Conservation (phyloP, 1,140 invertebrate species). For the Leptestheria dahalacensis region DNA sequence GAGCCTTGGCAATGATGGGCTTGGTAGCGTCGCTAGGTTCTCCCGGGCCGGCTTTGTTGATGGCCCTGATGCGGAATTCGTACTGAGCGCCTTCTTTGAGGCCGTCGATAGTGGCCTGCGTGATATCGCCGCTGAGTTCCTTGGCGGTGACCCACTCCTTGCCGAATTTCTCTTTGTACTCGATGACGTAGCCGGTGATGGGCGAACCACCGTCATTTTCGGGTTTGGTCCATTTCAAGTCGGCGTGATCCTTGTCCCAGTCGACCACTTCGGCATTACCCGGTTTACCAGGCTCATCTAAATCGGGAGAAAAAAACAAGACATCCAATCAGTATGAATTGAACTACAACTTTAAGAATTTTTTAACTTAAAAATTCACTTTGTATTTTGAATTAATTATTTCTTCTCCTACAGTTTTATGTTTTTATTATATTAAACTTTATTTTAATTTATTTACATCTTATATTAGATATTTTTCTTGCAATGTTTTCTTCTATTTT, state of each 20-base stretch:
- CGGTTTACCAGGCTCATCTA: conserved; percentile 85
- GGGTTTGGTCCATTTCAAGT: conserved; percentile 71
- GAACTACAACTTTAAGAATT: too few relatives aligned
- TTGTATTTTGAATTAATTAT: too few relatives aligned
- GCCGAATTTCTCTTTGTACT: conserved; percentile 82
- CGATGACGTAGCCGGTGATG: conserved; percentile 85
- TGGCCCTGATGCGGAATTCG: conserved; percentile 87
- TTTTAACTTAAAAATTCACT: too few relatives aligned
- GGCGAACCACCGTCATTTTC: conserved; percentile 82
- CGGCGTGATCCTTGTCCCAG: conserved; percentile 91
- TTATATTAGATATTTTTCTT: too few relatives aligned
- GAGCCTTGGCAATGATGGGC: conserved; percentile 84
- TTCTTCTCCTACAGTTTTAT: too few relatives aligned
- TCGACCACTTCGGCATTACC: conserved; percentile 76
- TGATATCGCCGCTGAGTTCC: conserved; percentile 58
- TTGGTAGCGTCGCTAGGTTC: conserved; percentile 88
- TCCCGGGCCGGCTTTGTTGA: conserved; percentile 90
- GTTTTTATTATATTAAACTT: too few relatives aligned
- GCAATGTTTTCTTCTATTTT: too few relatives aligned
- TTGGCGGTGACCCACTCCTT: conserved; percentile 73
- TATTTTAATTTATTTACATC: too few relatives aligned
- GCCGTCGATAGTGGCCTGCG: conserved; percentile 62
- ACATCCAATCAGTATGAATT: conserved; percentile 15
- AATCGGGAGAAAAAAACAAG: conserved; percentile 21
- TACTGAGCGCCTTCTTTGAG: conserved; percentile 90